Conservation (phyloP, 2,888 invertebrate species). For the Phania funesta region DNA sequence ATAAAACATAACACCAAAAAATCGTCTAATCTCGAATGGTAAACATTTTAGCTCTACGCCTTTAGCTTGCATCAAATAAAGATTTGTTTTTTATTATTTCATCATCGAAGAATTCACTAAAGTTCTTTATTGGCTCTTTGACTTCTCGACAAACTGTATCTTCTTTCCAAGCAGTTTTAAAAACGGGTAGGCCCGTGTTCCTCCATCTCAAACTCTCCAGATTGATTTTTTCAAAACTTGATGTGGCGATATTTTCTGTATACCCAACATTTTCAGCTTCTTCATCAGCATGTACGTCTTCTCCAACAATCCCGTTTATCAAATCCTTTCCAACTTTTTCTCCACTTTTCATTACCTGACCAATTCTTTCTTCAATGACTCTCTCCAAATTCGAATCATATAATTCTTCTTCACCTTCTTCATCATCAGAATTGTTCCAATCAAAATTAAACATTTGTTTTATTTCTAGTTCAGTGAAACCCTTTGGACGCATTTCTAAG, state of each 20-base stretch:
- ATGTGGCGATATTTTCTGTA: too few relatives aligned
- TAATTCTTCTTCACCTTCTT: too few relatives aligned
- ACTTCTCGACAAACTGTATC: constrained; percentile 13
- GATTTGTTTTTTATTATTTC: constrained; percentile 5
- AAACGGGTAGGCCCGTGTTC: neutral
- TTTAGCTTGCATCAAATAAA: constrained; percentile 13
- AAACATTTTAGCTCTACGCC: constrained; percentile 13
- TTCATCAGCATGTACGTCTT: too few relatives aligned
- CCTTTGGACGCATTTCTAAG: too few relatives aligned
- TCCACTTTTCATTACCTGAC: neutral
- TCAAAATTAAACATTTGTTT: neutral
- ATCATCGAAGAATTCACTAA: too few relatives aligned
- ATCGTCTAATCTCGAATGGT: constrained; percentile 42
- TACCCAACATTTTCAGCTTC: too few relatives aligned
- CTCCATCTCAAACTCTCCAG: too few relatives aligned
- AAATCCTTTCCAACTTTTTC: too few relatives aligned
- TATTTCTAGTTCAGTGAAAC: constrained; percentile 37
- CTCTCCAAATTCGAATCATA: constrained; percentile 28
- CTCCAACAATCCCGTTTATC: too few relatives aligned
- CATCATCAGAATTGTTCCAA: too few relatives aligned
- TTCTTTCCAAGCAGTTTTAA: constrained; percentile 5
- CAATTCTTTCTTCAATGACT: constrained; percentile 22
- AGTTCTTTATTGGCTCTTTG: constrained; percentile 22
- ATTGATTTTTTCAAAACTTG: neutral
- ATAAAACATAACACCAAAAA: constrained; percentile 37